Evolutionary conservation across 92 coral and sea anemone genomes (phyloP).

Genomic region (Parazoanthus darwini): DNA sequence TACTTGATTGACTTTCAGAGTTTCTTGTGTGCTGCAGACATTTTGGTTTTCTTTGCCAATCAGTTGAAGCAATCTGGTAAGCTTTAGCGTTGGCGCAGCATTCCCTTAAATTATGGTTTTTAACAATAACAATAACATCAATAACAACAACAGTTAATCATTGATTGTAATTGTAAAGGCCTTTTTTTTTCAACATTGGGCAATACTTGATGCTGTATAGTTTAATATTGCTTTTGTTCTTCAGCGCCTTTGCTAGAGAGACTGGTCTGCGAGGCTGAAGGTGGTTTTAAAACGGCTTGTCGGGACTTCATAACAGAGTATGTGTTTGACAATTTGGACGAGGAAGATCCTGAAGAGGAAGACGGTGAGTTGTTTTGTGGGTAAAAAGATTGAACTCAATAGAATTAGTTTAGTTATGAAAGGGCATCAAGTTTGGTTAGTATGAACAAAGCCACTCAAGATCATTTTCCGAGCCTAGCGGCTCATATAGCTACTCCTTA

Average conservation of each 20-base stretch:
- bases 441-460: too few relatives aligned
- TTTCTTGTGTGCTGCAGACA: slow-evolving; percentile 76
- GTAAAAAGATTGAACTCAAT: too few relatives aligned
- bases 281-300: slow-evolving; percentile 65
- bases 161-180: too few relatives aligned
- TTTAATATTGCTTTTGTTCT: neutral
- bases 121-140: too few relatives aligned
- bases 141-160: too few relatives aligned
- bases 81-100: neutral
- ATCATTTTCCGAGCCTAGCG: too few relatives aligned
- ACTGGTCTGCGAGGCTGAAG: slow-evolving; percentile 69
- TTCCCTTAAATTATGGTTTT: too few relatives aligned
- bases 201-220: neutral
- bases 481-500: too few relatives aligned
- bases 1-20: slow-evolving; percentile 58
- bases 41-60: slow-evolving; percentile 80
- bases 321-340: slow-evolving; percentile 73
- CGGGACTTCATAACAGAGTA: slow-evolving; percentile 70
- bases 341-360: slow-evolving; percentile 86
- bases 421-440: too few relatives aligned
- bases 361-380: slow-evolving; percentile 66
- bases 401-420: too few relatives aligned
- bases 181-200: too few relatives aligned
- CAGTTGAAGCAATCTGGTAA: slow-evolving; percentile 79
- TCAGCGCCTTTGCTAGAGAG: slow-evolving; percentile 78